phyloP scores from a whole-genome alignment of 2,113 vertebrate genomes.

The Cololabis saira region DNA sequence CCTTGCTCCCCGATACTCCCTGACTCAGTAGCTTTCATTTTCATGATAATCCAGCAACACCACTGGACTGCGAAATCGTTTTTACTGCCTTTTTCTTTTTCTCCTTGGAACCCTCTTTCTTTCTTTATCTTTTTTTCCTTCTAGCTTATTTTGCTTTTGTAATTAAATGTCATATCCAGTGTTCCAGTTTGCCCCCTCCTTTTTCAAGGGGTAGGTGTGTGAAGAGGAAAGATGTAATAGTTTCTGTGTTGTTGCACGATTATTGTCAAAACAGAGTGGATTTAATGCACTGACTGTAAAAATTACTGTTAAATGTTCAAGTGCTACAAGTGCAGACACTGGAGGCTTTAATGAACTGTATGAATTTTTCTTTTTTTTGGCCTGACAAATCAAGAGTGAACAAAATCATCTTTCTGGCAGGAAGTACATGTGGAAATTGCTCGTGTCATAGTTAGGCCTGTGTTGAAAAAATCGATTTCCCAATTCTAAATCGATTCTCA shows the following conservation, averaged over 20 bases:
- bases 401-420: too few species aligned
- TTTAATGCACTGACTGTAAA: slow-evolving; percentile 3
- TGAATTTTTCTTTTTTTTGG: too few species aligned
- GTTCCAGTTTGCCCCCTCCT: slow-evolving; percentile 33
- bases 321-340: too few species aligned
- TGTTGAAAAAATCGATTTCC: too few species aligned
- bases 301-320: too few species aligned
- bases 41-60: slow-evolving; percentile 83
- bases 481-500: too few species aligned
- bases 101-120: slow-evolving; percentile 26
- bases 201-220: neutral
- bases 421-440: too few species aligned
- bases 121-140: slow-evolving; percentile 80
- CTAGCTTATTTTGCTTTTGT: slow-evolving; percentile 82
- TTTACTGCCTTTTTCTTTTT: slow-evolving; percentile 62
- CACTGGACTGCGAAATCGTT: slow-evolving; percentile 82
- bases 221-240: slow-evolving; percentile 35
- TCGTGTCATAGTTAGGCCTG: too few species aligned
- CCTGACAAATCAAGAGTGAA: too few species aligned
- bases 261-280: slow-evolving; percentile 63
- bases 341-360: too few species aligned
- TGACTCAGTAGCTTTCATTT: slow-evolving; percentile 84
- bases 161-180: slow-evolving; percentile 84
- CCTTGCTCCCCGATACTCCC: slow-evolving; percentile 80
- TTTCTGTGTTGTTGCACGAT: slow-evolving; percentile 46